Percentiles rank a stretch among this genome's conserved stretches.
phyloP scores from a whole-genome alignment of 2,888 invertebrate species.

The Diaperis boleti region DNA sequence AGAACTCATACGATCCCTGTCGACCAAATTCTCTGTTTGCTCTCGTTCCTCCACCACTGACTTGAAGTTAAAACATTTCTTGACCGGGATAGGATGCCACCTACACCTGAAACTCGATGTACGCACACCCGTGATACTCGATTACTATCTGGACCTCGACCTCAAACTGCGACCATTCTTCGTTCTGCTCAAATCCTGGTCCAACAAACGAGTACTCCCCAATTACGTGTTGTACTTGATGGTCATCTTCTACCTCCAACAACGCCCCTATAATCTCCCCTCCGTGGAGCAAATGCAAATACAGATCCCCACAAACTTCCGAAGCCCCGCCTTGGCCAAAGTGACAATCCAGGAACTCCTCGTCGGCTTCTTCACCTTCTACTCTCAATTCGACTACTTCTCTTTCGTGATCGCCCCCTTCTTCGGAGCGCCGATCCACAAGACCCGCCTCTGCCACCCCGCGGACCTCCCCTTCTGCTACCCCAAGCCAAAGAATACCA shows the following conservation, averaged over 20 bases:
- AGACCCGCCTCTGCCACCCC: constrained; percentile 60
- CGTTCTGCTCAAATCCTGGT: constrained; percentile 81
- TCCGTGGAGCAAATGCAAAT: constrained; percentile 69
- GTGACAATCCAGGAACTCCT: not conserved
- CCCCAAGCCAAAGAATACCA: constrained; percentile 48
- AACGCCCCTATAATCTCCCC: constrained; percentile 70
- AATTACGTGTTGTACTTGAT: constrained; percentile 79
- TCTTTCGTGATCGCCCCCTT: constrained; percentile 72
- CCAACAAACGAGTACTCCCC: constrained; percentile 71
- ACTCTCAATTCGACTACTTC: constrained; percentile 69
- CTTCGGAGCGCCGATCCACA: constrained; percentile 68
- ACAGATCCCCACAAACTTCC: constrained; percentile 46
- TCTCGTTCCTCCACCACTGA: not conserved
- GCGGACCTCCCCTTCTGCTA: constrained; percentile 64
- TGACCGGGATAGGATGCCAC: constrained; percentile 76
- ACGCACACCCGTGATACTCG: constrained; percentile 74
- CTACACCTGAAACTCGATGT: constrained; percentile 79
- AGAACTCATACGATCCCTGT: too few relatives aligned
- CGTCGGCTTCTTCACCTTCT: not conserved
- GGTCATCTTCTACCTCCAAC: constrained; percentile 80
- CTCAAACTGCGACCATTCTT: constrained; percentile 72
- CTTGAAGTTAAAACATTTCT: constrained; percentile 66
- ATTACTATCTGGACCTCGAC: constrained; percentile 72
- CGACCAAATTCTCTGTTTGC: constrained; percentile 60
- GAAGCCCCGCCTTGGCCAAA: constrained; percentile 49